Base-by-base conservation (phyloP, 2,797 vertebrate species). In the Melanogrammus aeglefinus region DNA sequence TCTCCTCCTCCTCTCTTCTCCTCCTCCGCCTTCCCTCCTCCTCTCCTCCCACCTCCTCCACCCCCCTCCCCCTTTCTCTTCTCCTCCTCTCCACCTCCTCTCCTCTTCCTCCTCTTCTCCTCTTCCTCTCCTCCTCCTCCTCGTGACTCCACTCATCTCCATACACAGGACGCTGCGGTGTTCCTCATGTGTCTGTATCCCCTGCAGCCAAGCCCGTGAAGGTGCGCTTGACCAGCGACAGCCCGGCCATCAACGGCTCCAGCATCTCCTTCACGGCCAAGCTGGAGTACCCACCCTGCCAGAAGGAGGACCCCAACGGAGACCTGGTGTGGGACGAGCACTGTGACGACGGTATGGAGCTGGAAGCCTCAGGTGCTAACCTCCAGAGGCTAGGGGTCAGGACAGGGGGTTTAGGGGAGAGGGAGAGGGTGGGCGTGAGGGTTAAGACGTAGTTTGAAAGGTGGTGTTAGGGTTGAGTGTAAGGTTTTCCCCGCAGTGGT, bases 211-310 rank as follows among this genome's bases (percentile, higher is more conserved):
- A 88, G 75, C 86, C 91, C 1, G 91, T 95, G 16, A 92, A 85
- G 51, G 96, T 94, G 0, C 93, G 83, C 66, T 79, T 99, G 89
- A 96, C 94, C 79, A 97, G 94, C 31, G 95, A 99, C 78, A 96
- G 96, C 31, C 98, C 97, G 0, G 96, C 96, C 0, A 93, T 99
- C 35, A 94, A 96, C 7, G 97, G 97, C 78, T 98, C 97, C 18
- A 86, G 87, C 0, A 38, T 99, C 78, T 92, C 95, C 0, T 99
- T 99, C 88, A 91, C 81, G 0, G 96, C 96, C 5, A 95, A 88
- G 73, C 93, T 99, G 74, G 92, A 95, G 85, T 94, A 96, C 79
- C 95, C 96, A 21, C 94, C 91, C 5, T 98, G 97, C 84, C 96
- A 96, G 90, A 94, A 90, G 80, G 96, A 97, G 87, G 95, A 96